Evolutionary conservation across 1,140 invertebrate genomes (phyloP), one percentile per base, ranked within the genome.

Genomic region (Drosophila pallidifrons): DNA sequence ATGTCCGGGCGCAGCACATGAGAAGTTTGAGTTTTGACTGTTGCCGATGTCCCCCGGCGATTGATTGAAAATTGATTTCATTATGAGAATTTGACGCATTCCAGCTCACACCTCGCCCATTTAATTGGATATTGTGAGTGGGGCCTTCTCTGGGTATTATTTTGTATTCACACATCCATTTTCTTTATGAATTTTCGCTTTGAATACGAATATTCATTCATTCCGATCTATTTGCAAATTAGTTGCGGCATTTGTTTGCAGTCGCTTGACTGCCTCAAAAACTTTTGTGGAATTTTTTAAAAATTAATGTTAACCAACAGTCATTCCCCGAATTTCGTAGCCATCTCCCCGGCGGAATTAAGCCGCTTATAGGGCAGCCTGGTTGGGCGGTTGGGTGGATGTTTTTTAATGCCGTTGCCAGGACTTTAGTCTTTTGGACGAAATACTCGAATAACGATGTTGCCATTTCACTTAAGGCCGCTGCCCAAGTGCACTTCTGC

Each of bases 21-120:
- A 58, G 35, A 47, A 57, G 68, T 57, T 60, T 3, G 46, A 41
- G 10, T 38, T 75, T 60, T 71, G 49, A 47, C 55, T 61, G 61
- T 60, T 76, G 20, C 71, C 51, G 38, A 64, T 70, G 58, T 71
- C 25, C 20, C 25, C 57, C 54, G 52, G 67, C 69, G 78, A 81
- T 85, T 89, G 85, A 89, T 83, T 90, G 81, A 85, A 89, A 89
- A 89, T 85, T 89, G 81, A 89, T 89, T 89, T 89, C 81, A 85
- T 89, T 89, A 79, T 85, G 78, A 88, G 73, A 65, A 70, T 82
- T 86, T 77, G 77, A 81, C 60, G 72, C 72, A 79, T 67, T 77
- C 52, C 46, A 28, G 45, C 80, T 51, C 61, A 47, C 61, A 60
- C 61, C 58, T 70, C 20, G 2, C 2, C n/a, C 32, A 6, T 38